phyloP scores from a whole-genome alignment of 2,113 vertebrate genomes.

The Planiliza haematocheilus region DNA sequence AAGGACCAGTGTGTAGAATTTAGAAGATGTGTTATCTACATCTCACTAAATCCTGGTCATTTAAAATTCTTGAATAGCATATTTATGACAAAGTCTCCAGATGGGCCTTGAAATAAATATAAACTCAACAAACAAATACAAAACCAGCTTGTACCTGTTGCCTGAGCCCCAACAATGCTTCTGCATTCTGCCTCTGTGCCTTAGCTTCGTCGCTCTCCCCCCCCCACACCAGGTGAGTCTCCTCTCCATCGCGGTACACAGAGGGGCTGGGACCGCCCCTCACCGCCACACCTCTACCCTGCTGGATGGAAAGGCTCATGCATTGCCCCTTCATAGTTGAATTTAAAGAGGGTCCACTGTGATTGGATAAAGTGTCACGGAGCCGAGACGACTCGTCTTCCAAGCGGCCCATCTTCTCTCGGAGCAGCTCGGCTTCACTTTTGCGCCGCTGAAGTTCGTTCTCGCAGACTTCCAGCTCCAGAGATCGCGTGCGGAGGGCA shows the following conservation, averaged over 20 bases:
- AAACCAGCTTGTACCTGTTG: conserved; percentile 79
- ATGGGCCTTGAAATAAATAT: no score
- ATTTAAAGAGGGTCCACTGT: conserved; percentile 39
- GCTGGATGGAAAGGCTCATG: conserved; percentile 73
- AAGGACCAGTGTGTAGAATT: no score
- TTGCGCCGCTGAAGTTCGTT: conserved; percentile 95
- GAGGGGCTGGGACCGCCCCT: conserved; percentile 76
- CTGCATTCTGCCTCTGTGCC: conserved; percentile 84
- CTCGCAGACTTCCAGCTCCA: conserved; percentile 96
- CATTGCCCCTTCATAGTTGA: conserved; percentile 68
- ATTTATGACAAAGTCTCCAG: no score
- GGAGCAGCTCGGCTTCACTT: conserved; percentile 93
- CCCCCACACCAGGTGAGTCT: conserved; percentile 79
- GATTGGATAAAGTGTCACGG: conserved; percentile 77
- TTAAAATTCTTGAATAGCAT: no score
- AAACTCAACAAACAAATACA: neutral
- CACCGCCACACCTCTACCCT: conserved; percentile 59
- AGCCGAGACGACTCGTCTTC: conserved; percentile 88
- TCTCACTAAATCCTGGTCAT: no score
- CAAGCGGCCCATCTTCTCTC: conserved; percentile 89
- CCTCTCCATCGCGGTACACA: conserved; percentile 81
- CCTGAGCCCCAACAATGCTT: conserved; percentile 80
- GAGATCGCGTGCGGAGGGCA: conserved; percentile 86
- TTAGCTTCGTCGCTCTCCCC: conserved; percentile 89
- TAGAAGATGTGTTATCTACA: no score